phyloP scores from a whole-genome alignment of 2,888 invertebrate species.

The Dolichopus griseipennis region DNA sequence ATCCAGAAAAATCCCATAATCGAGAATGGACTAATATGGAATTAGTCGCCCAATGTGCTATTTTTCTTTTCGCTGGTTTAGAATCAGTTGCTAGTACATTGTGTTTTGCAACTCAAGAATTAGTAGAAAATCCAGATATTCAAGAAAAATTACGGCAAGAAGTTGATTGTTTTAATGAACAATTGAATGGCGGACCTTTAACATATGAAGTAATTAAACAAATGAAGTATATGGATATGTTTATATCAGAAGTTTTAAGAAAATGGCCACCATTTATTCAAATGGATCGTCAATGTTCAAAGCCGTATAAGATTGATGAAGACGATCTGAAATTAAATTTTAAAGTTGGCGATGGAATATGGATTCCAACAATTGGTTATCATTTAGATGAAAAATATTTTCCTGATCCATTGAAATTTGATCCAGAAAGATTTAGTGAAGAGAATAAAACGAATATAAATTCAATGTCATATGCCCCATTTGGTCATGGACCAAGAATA shows the following conservation, averaged over 20 bases:
- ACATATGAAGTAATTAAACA: conserved; percentile 49
- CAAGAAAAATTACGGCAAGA: conserved; percentile 48
- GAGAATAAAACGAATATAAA: conserved; percentile 48
- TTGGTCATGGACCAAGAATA: conserved; percentile 52
- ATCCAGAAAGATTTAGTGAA: conserved; percentile 51
- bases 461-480: conserved; percentile 47
- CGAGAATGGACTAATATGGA: conserved; percentile 45
- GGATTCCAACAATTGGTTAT: conserved; percentile 42
- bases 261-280: conserved; percentile 46
- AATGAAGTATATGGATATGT: conserved; percentile 53
- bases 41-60: conserved; percentile 49
- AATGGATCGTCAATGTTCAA: conserved; percentile 48
- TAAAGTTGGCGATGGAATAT: conserved; percentile 30
- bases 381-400: conserved; percentile 49
- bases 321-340: conserved; percentile 33
- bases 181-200: conserved; percentile 43
- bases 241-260: conserved; percentile 47
- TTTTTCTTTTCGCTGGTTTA: conserved; percentile 52
- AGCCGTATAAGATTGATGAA: conserved; percentile 44
- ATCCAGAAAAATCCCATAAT: conserved; percentile 19
- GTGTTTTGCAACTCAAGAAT: conserved; percentile 49
- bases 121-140: conserved; percentile 50
- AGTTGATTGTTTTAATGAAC: conserved; percentile 36
- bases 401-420: conserved; percentile 49
- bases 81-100: conserved; percentile 44